Percentiles rank a stretch among this genome's conserved stretches.
Conservation (phyloP, 2,797 vertebrate genomes). For the Rhyacichthys aspro region DNA sequence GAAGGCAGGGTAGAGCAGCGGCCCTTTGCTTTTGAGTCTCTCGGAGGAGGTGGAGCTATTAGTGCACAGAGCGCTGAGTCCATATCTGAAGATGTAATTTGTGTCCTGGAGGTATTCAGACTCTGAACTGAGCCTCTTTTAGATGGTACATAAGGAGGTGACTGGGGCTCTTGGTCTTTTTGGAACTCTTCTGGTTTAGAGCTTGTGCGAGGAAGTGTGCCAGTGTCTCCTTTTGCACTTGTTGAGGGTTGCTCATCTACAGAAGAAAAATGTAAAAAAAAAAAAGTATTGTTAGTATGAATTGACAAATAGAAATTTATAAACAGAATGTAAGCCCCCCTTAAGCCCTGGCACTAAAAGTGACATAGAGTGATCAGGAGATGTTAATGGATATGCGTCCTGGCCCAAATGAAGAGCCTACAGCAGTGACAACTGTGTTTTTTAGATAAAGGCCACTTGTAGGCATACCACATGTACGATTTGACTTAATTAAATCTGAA, state of each 20-base stretch:
- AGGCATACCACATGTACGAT: too few species aligned
- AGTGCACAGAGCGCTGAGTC: slow-evolving; percentile 48
- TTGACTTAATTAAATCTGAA: too few species aligned
- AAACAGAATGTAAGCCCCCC: not conserved
- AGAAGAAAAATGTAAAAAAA: slow-evolving; percentile 21
- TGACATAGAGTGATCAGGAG: too few species aligned
- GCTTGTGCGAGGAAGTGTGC: slow-evolving; percentile 32
- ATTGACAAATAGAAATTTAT: slow-evolving; percentile 2
- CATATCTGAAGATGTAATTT: slow-evolving; percentile 27
- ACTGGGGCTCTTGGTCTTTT: slow-evolving; percentile 21
- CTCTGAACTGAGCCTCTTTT: slow-evolving; percentile 57
- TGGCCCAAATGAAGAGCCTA: too few species aligned
- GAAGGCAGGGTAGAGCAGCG: slow-evolving; percentile 82
- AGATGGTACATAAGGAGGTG: slow-evolving; percentile 29
- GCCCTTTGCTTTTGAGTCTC: slow-evolving; percentile 65
- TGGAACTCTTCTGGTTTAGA: slow-evolving; percentile 35
- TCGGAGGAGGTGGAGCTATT: slow-evolving; percentile 72
- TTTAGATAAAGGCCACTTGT: too few species aligned
- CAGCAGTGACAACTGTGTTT: too few species aligned
- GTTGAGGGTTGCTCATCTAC: slow-evolving; percentile 52
- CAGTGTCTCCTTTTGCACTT: slow-evolving; percentile 15
- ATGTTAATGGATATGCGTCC: too few species aligned
- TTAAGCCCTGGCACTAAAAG: too few species aligned
- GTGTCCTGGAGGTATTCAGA: slow-evolving; percentile 42
- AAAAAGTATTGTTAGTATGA: not conserved